phyloP scores from a whole-genome alignment of 1,140 invertebrate genomes.

The Papilio helenus region DNA sequence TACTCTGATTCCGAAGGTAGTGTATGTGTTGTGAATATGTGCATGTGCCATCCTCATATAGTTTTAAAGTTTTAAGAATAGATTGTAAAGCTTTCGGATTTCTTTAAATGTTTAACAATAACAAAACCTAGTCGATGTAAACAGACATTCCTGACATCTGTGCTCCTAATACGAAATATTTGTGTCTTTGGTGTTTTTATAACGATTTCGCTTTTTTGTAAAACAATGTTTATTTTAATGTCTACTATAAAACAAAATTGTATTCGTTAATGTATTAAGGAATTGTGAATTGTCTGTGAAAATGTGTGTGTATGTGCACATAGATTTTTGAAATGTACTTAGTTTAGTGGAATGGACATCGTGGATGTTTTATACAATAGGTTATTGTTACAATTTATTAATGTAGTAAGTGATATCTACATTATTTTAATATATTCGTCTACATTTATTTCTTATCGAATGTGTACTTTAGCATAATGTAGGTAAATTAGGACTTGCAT shows the following conservation, averaged over 20 bases:
- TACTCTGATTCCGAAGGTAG: constrained; percentile 10
- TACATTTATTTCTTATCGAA: constrained; percentile 16
- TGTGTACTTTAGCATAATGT: constrained; percentile 25
- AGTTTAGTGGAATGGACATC: constrained; percentile 44
- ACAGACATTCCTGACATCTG: neutral
- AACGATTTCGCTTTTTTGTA: constrained; percentile 3
- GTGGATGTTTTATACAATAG: constrained; percentile 43
- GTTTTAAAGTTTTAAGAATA: constrained; percentile 18
- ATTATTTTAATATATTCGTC: constrained; percentile 17
- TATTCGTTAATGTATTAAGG: neutral
- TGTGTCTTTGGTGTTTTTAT: neutral
- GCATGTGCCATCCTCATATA: constrained; percentile 23
- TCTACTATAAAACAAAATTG: neutral
- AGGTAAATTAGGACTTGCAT: constrained; percentile 24
- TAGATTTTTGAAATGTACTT: constrained; percentile 44
- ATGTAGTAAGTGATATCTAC: constrained; percentile 26
- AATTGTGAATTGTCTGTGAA: neutral
- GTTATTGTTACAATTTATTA: constrained; percentile 31
- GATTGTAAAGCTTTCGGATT: neutral
- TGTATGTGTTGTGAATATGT: constrained; percentile 29
- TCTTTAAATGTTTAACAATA: neutral
- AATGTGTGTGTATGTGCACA: constrained; percentile 44
- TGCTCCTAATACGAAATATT: neutral
- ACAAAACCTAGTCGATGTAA: neutral
- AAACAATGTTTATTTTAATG: neutral